These are phyloP conservation scores for Atethmia centrago DNA, from an alignment of 2,888 invertebrate species.

Conservation along the genomic window DNA sequence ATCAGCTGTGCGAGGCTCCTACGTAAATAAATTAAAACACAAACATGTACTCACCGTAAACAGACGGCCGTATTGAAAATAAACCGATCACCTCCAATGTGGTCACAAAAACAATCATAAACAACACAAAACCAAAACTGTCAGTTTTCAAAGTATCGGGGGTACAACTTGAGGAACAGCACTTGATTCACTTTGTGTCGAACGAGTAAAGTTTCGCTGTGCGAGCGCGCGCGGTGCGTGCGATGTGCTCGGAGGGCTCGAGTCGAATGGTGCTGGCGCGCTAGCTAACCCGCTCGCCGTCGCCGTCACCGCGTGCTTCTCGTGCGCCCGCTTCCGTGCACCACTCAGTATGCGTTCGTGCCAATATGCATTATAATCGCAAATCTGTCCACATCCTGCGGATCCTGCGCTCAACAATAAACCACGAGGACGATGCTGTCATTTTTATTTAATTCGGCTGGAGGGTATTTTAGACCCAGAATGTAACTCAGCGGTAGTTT, in stretches of 20 bases:
- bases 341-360: conserved; percentile 75
- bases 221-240: conserved; percentile 78
- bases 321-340: conserved; percentile 67
- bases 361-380: conserved; percentile 82
- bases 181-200: conserved; percentile 83
- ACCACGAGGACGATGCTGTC: conserved; percentile 34
- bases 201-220: conserved; percentile 85
- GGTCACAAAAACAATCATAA: conserved; percentile 85
- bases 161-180: conserved; percentile 77
- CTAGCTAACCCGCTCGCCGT: conserved; percentile 35
- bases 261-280: conserved; percentile 79
- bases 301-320: conserved; percentile 54
- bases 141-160: conserved; percentile 77
- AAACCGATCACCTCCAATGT: conserved; percentile 87
- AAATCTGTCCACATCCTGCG: conserved; percentile 78
- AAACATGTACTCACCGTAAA: conserved; percentile 87
- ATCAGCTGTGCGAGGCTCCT: conserved; percentile 82
- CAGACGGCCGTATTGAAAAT: conserved; percentile 84
- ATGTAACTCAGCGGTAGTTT: conserved; percentile 17
- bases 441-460: conserved; percentile 45
- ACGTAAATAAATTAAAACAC: conserved; percentile 84
- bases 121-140: conserved; percentile 87
- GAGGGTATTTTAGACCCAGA: conserved; percentile 33
- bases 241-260: conserved; percentile 77
- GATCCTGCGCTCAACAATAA: conserved; percentile 53